Evolutionary conservation across 2,113 vertebrate genomes (phyloP).

Genomic region (Mus spicilegus): DNA sequence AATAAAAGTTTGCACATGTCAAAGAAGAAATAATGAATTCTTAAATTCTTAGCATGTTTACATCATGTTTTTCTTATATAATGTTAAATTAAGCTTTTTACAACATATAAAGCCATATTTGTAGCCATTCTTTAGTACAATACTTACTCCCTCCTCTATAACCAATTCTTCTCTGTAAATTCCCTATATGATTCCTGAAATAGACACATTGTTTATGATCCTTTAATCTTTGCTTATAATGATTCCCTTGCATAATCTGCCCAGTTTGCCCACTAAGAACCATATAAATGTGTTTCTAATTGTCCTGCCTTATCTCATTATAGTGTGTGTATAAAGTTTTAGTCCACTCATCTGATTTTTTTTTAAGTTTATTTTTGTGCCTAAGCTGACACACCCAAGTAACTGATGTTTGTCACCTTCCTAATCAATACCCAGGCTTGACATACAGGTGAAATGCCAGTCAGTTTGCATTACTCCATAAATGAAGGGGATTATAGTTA

Average conservation of each 20-base stretch:
- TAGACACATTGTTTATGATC: background rate
- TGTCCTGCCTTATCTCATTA: background rate
- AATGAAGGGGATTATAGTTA: background rate
- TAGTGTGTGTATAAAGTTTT: background rate
- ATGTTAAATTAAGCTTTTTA: background rate
- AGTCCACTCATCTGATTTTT: background rate
- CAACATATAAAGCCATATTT: background rate
- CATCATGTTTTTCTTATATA: background rate
- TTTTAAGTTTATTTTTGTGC: too few relatives aligned
- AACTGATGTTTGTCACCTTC: background rate
- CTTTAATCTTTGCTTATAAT: background rate
- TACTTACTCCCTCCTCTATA: too few relatives aligned
- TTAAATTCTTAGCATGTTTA: background rate
- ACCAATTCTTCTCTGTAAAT: background rate
- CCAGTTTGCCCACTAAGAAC: background rate
- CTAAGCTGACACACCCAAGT: background rate
- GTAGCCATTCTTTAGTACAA: background rate
- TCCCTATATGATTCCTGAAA: background rate
- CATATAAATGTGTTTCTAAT: background rate
- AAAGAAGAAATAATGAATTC: background rate
- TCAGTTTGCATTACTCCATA: conserved; percentile 16
- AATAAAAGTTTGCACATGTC: background rate
- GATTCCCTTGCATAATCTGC: background rate
- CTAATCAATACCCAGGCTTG: background rate
- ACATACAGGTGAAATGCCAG: background rate